Percentiles rank a stretch among this genome's conserved stretches.
phyloP scores from a whole-genome alignment of 2,113 vertebrate species.

The Xiphorhynchus elegans region DNA sequence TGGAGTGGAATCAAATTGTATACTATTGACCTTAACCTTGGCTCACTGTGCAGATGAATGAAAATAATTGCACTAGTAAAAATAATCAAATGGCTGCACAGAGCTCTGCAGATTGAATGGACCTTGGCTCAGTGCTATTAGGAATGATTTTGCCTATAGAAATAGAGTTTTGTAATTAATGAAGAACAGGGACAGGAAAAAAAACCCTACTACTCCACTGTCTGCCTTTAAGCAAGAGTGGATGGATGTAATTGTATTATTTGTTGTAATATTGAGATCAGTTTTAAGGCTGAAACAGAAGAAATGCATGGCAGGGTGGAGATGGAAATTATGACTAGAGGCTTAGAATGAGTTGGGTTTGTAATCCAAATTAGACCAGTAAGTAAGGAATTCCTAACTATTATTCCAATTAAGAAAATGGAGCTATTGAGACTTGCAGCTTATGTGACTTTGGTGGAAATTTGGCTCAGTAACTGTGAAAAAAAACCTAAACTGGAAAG shows the following conservation, averaged over 20 bases:
- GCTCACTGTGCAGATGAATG: conserved; percentile 20
- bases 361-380: background rate
- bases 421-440: background rate
- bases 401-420: background rate
- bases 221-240: background rate
- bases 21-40: conserved; percentile 54
- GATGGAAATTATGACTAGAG: background rate
- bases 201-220: background rate
- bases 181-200: background rate
- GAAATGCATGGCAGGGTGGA: background rate
- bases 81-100: conserved; percentile 52
- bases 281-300: background rate
- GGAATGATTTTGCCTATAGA: conserved; percentile 43
- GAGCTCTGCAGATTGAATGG: conserved; percentile 53
- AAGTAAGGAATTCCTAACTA: background rate
- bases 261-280: background rate
- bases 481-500: background rate
- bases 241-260: background rate
- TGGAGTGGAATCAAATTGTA: conserved; percentile 58
- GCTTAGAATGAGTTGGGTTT: background rate
- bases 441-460: background rate
- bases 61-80: conserved; percentile 51
- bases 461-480: background rate
- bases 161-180: conserved; percentile 55
- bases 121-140: conserved; percentile 33